A percentile compares a stretch with the other conserved stretches of the same genome.
Conservation (phyloP, 1,140 invertebrate species). For the Formica selysi region DNA sequence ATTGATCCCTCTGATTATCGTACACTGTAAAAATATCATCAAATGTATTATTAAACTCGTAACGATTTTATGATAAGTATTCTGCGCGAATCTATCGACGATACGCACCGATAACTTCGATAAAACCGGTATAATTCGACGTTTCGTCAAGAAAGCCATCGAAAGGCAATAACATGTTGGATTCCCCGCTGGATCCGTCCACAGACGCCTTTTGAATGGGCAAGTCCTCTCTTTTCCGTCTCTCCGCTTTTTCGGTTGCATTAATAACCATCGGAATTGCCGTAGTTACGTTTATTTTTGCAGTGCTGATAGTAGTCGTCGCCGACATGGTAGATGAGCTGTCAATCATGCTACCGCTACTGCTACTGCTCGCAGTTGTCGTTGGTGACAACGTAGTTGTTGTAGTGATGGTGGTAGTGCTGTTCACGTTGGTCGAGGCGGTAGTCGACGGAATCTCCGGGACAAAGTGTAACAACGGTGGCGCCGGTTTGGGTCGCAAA, state of each 20-base stretch:
- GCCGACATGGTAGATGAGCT: constrained; percentile 33
- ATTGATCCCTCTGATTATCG: constrained; percentile 74
- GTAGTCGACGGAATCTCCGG: constrained; percentile 77
- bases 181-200: constrained; percentile 63
- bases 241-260: constrained; percentile 55
- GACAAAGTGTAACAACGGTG: constrained; percentile 80
- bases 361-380: constrained; percentile 29
- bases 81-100: neutral
- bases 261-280: constrained; percentile 56
- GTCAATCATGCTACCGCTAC: neutral
- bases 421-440: constrained; percentile 37
- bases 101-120: constrained; percentile 92
- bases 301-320: constrained; percentile 34
- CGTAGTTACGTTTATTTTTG: constrained; percentile 60
- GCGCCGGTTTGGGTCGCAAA: constrained; percentile 84
- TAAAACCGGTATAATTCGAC: constrained; percentile 93
- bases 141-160: constrained; percentile 92
- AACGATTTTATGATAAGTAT: constrained; percentile 20
- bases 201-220: constrained; percentile 54
- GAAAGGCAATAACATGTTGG: constrained; percentile 79
- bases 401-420: constrained; percentile 70
- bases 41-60: neutral
- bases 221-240: constrained; percentile 78
- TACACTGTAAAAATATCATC: constrained; percentile 77
- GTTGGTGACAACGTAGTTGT: constrained; percentile 48